phyloP scores from a whole-genome alignment of 2,113 vertebrate species.

The Cyphomyrus plagiostoma region DNA sequence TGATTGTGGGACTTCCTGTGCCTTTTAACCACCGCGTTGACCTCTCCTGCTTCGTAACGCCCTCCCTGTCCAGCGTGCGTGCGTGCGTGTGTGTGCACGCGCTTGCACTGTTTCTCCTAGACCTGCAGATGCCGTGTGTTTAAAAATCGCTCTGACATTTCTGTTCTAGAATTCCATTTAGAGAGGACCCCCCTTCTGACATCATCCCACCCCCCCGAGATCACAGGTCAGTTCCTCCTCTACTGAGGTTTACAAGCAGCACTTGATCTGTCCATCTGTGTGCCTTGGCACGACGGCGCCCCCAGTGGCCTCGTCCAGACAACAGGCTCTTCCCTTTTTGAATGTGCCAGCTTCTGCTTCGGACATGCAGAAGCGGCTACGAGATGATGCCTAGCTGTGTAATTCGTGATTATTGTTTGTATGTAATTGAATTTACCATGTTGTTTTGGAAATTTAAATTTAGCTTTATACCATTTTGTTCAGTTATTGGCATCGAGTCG shows the following conservation, averaged over 20 bases:
- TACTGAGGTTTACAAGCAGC: slow-evolving; percentile 55
- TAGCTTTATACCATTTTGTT: neutral
- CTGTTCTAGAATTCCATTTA: slow-evolving; percentile 95
- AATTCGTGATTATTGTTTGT: neutral
- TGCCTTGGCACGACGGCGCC: slow-evolving; percentile 19
- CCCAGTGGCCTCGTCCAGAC: slow-evolving; percentile 10
- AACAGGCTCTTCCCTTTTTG: neutral
- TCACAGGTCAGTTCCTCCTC: slow-evolving; percentile 71
- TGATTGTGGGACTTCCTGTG: neutral
- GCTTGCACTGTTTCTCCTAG: neutral
- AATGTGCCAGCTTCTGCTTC: neutral
- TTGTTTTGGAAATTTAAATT: neutral
- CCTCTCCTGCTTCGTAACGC: neutral
- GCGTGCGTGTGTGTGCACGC: neutral
- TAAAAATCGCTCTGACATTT: slow-evolving; percentile 54
- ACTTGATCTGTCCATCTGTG: slow-evolving; percentile 35
- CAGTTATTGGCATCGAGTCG: neutral
- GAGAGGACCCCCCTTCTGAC: slow-evolving; percentile 82
- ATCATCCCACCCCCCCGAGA: slow-evolving; percentile 77
- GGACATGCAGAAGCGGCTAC: neutral
- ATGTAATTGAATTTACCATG: neutral
- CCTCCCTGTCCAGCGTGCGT: neutral
- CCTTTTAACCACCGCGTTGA: neutral
- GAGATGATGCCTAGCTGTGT: neutral
- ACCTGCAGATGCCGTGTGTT: slow-evolving; percentile 31